Evolutionary conservation across 2,888 invertebrate species (phyloP).

Genomic region (Catocala nupta): DNA sequence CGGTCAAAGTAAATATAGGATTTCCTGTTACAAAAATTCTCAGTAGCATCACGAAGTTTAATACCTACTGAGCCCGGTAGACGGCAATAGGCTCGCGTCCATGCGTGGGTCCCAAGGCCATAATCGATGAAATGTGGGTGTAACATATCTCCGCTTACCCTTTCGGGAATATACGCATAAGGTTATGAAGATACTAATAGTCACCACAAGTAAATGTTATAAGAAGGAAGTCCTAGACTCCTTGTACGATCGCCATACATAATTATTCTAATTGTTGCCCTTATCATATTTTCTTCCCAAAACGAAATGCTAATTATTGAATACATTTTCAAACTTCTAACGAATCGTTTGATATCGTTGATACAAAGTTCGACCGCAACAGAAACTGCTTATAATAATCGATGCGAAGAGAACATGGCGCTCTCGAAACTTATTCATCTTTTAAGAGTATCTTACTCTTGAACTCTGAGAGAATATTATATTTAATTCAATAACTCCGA

Average conservation of each 20-base stretch:
- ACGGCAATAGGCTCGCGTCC: no score
- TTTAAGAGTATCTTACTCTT: constrained; percentile 4
- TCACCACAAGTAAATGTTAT: no score
- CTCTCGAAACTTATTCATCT: neutral
- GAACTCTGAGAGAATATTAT: constrained; percentile 24
- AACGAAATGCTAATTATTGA: neutral
- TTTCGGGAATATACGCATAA: no score
- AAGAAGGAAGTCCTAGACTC: no score
- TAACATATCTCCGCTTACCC: no score
- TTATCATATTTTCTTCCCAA: neutral
- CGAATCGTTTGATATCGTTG: neutral
- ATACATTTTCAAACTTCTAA: neutral
- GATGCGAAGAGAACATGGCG: neutral
- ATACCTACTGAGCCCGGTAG: no score
- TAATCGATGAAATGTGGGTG: no score
- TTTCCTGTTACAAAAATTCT: no score
- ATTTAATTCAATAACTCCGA: constrained; percentile 27
- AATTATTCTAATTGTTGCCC: neutral
- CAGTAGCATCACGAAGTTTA: no score
- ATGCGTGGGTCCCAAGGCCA: no score
- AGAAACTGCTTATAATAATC: neutral
- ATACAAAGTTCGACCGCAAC: neutral
- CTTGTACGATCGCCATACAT: neutral
- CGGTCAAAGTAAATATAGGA: no score
- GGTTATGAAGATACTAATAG: no score